Conservation (phyloP, 2,113 vertebrate species). For the Columba janthina region DNA sequence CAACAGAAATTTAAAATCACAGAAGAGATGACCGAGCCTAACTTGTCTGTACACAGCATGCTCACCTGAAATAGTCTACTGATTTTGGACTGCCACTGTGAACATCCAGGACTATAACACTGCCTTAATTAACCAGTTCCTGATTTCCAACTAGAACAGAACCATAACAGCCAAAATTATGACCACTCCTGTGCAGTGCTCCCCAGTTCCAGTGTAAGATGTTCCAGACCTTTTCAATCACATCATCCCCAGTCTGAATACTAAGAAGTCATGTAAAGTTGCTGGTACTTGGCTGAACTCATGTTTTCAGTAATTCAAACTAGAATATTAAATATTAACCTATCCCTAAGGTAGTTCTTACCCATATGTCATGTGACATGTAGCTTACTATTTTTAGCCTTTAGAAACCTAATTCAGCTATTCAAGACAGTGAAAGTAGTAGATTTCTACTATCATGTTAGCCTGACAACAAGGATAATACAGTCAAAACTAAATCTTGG, state of each 20-base stretch:
- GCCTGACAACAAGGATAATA: not conserved
- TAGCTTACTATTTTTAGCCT: not conserved
- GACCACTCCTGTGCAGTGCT: not conserved
- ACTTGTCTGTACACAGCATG: not conserved
- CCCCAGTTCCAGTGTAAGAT: not conserved
- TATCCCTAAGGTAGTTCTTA: not conserved
- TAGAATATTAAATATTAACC: conserved; percentile 10
- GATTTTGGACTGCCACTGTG: not conserved
- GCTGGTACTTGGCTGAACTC: not conserved
- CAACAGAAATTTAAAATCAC: not conserved
- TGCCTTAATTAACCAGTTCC: not conserved
- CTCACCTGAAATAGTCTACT: not conserved
- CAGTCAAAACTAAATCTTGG: not conserved
- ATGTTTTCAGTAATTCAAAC: not conserved
- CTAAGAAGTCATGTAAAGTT: not conserved
- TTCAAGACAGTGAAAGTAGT: not conserved
- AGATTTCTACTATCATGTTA: not conserved
- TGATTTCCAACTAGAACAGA: not conserved
- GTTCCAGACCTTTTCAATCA: not conserved
- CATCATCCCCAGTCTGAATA: not conserved
- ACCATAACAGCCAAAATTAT: not conserved
- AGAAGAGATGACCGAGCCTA: not conserved
- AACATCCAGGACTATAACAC: not conserved
- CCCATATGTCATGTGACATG: not conserved
- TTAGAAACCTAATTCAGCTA: not conserved